Evolutionary conservation across 2,888 invertebrate genomes (phyloP).

Genomic region (Synergus gifuensis): DNA sequence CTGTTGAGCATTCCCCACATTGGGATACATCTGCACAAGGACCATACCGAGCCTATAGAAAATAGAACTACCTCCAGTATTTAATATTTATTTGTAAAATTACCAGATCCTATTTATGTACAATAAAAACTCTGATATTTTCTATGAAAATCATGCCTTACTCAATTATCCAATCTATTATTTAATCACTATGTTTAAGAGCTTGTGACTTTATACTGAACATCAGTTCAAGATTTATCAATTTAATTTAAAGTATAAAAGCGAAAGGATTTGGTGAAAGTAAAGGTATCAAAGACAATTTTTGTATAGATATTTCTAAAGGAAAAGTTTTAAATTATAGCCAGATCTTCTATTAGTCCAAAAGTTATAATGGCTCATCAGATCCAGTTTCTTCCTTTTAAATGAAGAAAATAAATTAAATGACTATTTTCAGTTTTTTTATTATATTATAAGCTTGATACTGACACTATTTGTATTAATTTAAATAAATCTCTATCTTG

Average conservation of each 20-base stretch:
- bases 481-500: no score
- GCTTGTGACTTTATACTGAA: neutral
- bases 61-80: conserved; percentile 63
- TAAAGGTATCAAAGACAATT: neutral
- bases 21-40: conserved; percentile 75
- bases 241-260: neutral
- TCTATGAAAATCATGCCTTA: conserved; percentile 53
- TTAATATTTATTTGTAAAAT: conserved; percentile 66
- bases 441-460: neutral
- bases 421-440: neutral
- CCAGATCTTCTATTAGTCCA: neutral
- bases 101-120: conserved; percentile 61
- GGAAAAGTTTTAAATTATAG: neutral
- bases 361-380: neutral
- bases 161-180: neutral
- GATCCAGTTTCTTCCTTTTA: conserved; percentile 37
- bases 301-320: neutral
- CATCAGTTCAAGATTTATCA: neutral
- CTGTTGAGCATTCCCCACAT: conserved; percentile 81
- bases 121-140: conserved; percentile 62
- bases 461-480: no score
- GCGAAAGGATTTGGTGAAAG: neutral
- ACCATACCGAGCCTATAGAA: conserved; percentile 74
- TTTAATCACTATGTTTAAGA: neutral
- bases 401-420: neutral